Percentiles rank a stretch among this genome's conserved stretches.
These are phyloP conservation scores for Diabrotica undecimpunctata DNA, from an alignment of 1,140 invertebrate species.

Conservation along the genomic window DNA sequence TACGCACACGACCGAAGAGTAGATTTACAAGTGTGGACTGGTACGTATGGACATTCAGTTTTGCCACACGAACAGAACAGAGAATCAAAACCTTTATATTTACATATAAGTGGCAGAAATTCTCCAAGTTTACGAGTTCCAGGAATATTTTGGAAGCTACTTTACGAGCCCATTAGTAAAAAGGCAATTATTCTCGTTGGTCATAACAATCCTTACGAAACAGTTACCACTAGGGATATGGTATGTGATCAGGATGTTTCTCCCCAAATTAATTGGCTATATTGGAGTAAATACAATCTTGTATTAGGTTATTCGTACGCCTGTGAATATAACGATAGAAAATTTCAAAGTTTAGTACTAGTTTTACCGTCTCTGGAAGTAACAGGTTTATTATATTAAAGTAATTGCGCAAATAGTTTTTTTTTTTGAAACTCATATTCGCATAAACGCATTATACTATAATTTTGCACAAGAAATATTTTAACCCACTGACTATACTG, in stretches of 20 bases:
- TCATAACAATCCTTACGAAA: background rate
- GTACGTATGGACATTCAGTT: conserved; percentile 53
- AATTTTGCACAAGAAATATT: too few relatives aligned
- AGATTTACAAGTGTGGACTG: conserved; percentile 55
- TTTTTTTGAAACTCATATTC: background rate
- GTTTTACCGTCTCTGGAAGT: background rate
- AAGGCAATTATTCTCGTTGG: background rate
- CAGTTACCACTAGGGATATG: background rate
- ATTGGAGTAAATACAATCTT: background rate
- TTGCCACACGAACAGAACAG: conserved; percentile 48
- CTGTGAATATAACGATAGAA: background rate
- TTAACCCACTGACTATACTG: too few relatives aligned
- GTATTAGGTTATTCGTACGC: background rate
- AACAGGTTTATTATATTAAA: background rate
- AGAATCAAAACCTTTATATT: background rate
- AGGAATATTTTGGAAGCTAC: background rate
- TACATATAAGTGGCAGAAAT: background rate
- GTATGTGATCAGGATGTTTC: background rate
- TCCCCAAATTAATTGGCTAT: background rate
- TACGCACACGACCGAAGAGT: conserved; percentile 36
- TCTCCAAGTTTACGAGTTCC: background rate
- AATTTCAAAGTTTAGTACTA: background rate
- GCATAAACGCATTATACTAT: too few relatives aligned
- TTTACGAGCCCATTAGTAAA: background rate
- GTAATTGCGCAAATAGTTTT: background rate